Base-by-base conservation (phyloP, 2,888 invertebrate species). In the Ornithoptera alexandrae region DNA sequence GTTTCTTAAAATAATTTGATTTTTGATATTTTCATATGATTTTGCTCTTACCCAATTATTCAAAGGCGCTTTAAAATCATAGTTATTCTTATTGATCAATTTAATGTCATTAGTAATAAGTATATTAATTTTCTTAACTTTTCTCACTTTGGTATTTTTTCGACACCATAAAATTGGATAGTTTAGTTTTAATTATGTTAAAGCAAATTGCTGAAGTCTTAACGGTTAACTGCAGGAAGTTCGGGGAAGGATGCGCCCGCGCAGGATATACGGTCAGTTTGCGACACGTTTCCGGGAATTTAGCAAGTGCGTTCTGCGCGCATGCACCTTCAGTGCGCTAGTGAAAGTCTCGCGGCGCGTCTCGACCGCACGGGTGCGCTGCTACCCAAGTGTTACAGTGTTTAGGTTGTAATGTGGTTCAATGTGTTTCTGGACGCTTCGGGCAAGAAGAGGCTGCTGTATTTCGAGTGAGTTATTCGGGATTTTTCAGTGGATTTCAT, bases 221-320 rank as follows among this genome's bases (percentile, higher is more conserved):
- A 65, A 62, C 69, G 56, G 39, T 56, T 30, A 73, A 69, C 22
- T 30, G 46, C 67, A 74, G 74, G 74, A 74, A 71, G 68, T 70
- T 65, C 65, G 70, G 1, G 70, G 72, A 72, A 85, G 88, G 87
- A 88, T 84, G 76, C 74, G 53, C 69, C 53, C 71, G 72, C 72
- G 5, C 81, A 86, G 86, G 85, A 86, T 69, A 79, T 72, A 72
- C 71, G 74, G 71, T 77, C 76, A 74, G 77, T 86, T 88, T 88
- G 84, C 85, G 81, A 84, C 85, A 86, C 79, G 75, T 77, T 85
- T 89, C 89, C 89, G 81, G 76, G 77, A 80, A 84, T 88, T 85
- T 80, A 81, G 78, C 78, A 82, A 81, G 56, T 62, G 59, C 62
- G 56, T 20, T 57, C 61, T 24, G 17, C 70, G 69, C 59, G 30